These are phyloP conservation scores for Heliconius ismenius DNA, from an alignment of 2,888 invertebrate genomes.

Conservation along the genomic window DNA sequence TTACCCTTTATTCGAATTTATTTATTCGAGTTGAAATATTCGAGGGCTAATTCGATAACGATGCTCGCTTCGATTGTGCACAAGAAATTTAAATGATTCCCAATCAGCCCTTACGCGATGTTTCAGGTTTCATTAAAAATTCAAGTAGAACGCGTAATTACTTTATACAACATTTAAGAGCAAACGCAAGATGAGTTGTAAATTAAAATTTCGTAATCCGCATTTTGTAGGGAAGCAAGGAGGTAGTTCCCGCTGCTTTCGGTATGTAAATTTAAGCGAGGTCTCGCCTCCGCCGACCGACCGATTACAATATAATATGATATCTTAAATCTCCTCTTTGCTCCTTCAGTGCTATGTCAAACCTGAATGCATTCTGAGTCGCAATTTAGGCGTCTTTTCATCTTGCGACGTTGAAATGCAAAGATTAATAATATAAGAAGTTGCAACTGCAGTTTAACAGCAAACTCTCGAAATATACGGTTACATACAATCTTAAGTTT, in stretches of 20 bases:
- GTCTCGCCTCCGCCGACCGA: slow-evolving; percentile 58
- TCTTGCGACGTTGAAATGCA: slow-evolving; percentile 50
- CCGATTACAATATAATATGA: slow-evolving; percentile 77
- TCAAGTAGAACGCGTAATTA: slow-evolving; percentile 74
- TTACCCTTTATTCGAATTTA: slow-evolving; percentile 62
- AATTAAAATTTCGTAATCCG: slow-evolving; percentile 74
- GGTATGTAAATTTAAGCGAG: slow-evolving; percentile 73
- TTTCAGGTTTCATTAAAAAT: slow-evolving; percentile 77
- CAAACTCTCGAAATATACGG: slow-evolving; percentile 32
- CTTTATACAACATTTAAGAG: slow-evolving; percentile 77
- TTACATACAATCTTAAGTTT: not conserved
- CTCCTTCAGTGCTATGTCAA: slow-evolving; percentile 64
- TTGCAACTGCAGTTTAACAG: slow-evolving; percentile 37
- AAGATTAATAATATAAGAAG: slow-evolving; percentile 43
- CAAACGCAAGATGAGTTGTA: slow-evolving; percentile 69
- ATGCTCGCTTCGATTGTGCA: slow-evolving; percentile 65
- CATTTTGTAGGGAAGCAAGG: slow-evolving; percentile 65
- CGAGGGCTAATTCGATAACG: slow-evolving; percentile 71
- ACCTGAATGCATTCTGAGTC: slow-evolving; percentile 70
- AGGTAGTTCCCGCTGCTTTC: slow-evolving; percentile 69
- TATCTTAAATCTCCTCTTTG: slow-evolving; percentile 73
- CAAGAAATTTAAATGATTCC: slow-evolving; percentile 74
- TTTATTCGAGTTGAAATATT: slow-evolving; percentile 70
- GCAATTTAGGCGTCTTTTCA: slow-evolving; percentile 77
- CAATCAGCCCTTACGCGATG: slow-evolving; percentile 73